Conservation (phyloP, 1,140 invertebrate species). For the Calephelis nemesis region DNA sequence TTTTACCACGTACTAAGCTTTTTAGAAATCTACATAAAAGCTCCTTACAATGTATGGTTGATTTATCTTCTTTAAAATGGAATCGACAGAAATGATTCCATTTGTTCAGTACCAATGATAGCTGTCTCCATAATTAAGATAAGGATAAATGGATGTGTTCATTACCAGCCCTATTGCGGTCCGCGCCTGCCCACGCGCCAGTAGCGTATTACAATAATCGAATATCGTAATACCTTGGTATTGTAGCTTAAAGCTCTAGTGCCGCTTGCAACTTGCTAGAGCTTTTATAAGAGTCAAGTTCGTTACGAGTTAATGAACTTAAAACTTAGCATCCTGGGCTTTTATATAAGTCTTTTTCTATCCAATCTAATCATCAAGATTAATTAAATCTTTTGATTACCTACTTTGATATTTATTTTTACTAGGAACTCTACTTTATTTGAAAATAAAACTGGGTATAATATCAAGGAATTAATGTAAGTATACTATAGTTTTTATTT, state of each 20-base stretch:
- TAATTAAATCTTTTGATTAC: too few relatives aligned
- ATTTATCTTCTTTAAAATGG: neutral
- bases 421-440: too few relatives aligned
- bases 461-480: too few relatives aligned
- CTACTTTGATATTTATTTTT: too few relatives aligned
- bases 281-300: slow-evolving; percentile 5
- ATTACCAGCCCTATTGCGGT: slow-evolving; percentile 45
- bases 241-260: slow-evolving; percentile 22
- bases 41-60: too few relatives aligned
- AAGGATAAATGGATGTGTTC: slow-evolving; percentile 6
- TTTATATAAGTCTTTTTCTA: neutral
- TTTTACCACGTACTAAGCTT: too few relatives aligned
- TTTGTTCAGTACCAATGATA: slow-evolving; percentile 1
- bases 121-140: slow-evolving; percentile 7
- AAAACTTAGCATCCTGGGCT: neutral
- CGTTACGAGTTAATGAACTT: slow-evolving; percentile 4
- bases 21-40: too few relatives aligned
- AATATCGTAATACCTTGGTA: slow-evolving; percentile 32
- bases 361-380: too few relatives aligned
- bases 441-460: too few relatives aligned
- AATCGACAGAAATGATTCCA: slow-evolving; percentile 1
- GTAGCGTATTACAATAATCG: slow-evolving; percentile 43
- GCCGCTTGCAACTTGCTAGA: neutral
- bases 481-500: neutral
- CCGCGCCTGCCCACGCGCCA: slow-evolving; percentile 52